phyloP scores from a whole-genome alignment of 2,888 invertebrate species.

The Drosophila fulvimacula region DNA sequence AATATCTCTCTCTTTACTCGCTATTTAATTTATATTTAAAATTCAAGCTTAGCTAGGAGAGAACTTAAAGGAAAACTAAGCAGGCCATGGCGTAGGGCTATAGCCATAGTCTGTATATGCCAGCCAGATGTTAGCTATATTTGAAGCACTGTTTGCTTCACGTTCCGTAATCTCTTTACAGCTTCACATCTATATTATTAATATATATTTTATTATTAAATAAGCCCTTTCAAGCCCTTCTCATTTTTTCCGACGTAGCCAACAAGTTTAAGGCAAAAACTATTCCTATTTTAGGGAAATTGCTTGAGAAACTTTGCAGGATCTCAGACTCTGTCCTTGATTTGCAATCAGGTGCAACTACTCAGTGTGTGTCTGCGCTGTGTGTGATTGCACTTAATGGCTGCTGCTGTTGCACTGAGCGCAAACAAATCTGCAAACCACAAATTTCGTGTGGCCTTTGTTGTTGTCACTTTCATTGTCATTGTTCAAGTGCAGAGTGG shows the following conservation, averaged over 20 bases:
- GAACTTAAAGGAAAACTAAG: too few relatives aligned
- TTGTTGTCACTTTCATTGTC: conserved; percentile 26
- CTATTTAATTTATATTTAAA: too few relatives aligned
- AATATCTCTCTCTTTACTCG: too few relatives aligned
- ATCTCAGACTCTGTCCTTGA: neutral
- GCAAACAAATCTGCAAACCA: conserved; percentile 20
- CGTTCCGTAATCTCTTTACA: too few relatives aligned
- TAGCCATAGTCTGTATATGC: neutral
- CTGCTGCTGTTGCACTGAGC: neutral
- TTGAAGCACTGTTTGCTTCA: too few relatives aligned
- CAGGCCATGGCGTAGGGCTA: too few relatives aligned
- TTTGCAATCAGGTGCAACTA: neutral
- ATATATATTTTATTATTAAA: neutral
- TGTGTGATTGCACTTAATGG: conserved; percentile 4
- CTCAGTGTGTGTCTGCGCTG: neutral
- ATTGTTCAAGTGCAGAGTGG: neutral
- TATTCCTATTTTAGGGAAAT: neutral
- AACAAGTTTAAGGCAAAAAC: neutral
- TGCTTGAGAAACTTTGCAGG: neutral
- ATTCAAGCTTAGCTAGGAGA: too few relatives aligned
- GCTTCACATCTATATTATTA: neutral
- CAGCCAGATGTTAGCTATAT: too few relatives aligned
- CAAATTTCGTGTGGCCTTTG: conserved; percentile 28
- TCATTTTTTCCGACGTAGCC: neutral
- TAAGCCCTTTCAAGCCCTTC: neutral